Evolutionary conservation across 2,113 vertebrate genomes (phyloP).

Genomic region (Chlorodrepanis virens): DNA sequence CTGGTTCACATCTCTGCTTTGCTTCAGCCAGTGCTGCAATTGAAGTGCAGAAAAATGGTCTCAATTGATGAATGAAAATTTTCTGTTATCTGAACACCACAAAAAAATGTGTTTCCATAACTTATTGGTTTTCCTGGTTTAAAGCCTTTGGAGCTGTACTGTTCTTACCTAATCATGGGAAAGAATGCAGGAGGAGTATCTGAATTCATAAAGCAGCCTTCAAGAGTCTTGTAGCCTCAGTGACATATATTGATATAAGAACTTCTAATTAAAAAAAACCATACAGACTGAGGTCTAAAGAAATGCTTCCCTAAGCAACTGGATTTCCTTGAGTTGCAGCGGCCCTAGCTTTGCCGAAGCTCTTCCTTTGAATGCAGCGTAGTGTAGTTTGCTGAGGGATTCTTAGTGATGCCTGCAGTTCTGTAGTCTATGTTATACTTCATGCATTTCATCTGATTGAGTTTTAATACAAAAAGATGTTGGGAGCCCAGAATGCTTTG

Average conservation of each 20-base stretch:
- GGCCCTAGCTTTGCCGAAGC: not conserved
- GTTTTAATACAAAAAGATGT: not conserved
- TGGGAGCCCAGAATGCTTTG: not conserved
- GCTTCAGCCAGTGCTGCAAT: not conserved
- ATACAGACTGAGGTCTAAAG: not conserved
- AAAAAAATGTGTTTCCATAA: not conserved
- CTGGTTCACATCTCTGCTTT: not conserved
- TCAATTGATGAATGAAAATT: not conserved
- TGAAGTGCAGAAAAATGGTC: not conserved
- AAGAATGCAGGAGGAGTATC: not conserved
- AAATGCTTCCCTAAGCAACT: not conserved
- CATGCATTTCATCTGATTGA: not conserved
- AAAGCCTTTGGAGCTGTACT: not conserved
- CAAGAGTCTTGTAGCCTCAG: not conserved
- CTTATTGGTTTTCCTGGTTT: not conserved
- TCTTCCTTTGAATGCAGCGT: not conserved
- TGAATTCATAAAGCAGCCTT: not conserved
- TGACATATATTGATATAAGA: not conserved
- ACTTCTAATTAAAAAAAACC: too few relatives aligned
- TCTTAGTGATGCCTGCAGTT: not conserved
- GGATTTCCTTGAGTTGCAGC: not conserved
- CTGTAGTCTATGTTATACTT: not conserved
- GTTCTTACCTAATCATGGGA: not conserved
- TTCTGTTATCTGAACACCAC: not conserved
- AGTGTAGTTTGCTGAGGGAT: not conserved